phyloP scores from a whole-genome alignment of 64 coral and sea anemone species.

The Dendrophyllia cribrosa region DNA sequence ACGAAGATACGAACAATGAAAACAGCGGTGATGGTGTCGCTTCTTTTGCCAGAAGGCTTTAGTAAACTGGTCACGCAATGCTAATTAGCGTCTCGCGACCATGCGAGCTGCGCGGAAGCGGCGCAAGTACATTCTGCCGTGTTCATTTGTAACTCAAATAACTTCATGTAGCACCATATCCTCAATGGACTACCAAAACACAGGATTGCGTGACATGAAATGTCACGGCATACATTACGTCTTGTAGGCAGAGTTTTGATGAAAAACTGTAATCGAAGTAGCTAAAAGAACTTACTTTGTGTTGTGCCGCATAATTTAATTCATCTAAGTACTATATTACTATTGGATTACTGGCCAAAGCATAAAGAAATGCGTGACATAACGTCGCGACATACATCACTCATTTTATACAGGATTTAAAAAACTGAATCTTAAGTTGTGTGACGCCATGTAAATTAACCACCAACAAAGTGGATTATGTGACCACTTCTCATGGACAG shows the following conservation, averaged over 20 bases:
- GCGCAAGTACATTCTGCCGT: neutral
- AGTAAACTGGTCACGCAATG: neutral
- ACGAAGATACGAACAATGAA: slow-evolving; percentile 8
- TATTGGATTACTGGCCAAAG: neutral
- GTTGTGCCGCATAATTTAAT: neutral
- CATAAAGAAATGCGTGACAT: neutral
- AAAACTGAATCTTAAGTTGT: neutral
- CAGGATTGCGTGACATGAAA: neutral
- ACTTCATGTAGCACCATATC: neutral
- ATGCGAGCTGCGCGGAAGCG: neutral
- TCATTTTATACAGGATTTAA: no score
- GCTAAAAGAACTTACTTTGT: neutral
- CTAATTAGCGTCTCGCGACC: neutral
- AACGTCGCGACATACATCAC: no score
- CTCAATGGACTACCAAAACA: neutral
- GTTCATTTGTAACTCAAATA: neutral
- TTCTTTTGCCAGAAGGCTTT: slow-evolving; percentile 6
- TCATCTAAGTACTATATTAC: no score
- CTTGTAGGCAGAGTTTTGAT: neutral
- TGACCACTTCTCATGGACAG: no score
- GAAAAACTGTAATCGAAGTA: neutral
- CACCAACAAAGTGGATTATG: no score
- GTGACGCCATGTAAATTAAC: neutral
- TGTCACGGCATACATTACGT: neutral
- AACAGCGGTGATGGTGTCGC: slow-evolving; percentile 2